Base-by-base conservation (phyloP, 2,113 vertebrate genomes). In the Ariopsis seemanni region DNA sequence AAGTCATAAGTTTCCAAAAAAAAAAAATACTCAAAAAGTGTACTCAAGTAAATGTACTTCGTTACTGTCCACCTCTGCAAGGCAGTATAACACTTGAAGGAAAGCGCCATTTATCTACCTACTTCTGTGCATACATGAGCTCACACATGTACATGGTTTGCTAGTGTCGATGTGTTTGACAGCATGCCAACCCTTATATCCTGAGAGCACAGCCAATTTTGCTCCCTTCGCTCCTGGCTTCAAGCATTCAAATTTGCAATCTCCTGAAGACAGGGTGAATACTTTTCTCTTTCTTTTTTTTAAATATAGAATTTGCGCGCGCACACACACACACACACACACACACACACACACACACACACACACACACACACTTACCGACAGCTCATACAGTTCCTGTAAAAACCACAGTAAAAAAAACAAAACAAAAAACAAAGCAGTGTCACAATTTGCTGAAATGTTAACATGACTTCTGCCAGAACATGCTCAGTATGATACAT, bases 321-420 rank as follows among this genome's bases (percentile, higher is more conserved):
- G 0, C 34, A 3, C 34, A 3, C 34, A 42, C 34, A 42, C 34
- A 42, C 34, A 42, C 34, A 42, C 34, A 42, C 34, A 42, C 34
- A 42, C 34, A 42, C 34, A 42, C 34, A 42, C 34, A 42, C 34
- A 42, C 34, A 42, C 34, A 42, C 34, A 42, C 34, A 42, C 34
- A 42, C 34, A 42, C 34, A 42, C 34, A 42, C 34, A 63, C 67
- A 55, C 12, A 86, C 81, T 97, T 93, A 99, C 97, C 57, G 97
- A 94, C 89, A 99, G 94, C 90, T 98, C 97, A 91, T 96, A 98
- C 60, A 99, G 94, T 91, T 99, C 98, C 98, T 99, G 88, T n/a
- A n/a, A 81, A 67, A 62, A 48, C 0, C 14, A 75, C 14, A 48
- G 53, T 27, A 2, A 63, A 14, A 11, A 22, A 4, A 34, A n/a